phyloP scores from a whole-genome alignment of 2,888 invertebrate species.

The Drosophila barbarae region DNA sequence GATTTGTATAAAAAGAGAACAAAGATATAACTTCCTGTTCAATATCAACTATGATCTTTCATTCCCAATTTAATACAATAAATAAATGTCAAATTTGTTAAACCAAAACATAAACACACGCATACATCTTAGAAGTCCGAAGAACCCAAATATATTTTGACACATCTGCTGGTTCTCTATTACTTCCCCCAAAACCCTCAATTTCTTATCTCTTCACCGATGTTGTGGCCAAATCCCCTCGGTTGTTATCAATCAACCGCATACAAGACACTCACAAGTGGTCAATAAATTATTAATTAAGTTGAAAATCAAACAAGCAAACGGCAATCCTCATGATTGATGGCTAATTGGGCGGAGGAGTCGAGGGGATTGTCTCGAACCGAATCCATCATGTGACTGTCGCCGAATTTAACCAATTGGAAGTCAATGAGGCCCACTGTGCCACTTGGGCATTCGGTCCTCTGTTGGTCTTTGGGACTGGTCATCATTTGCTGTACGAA shows the following conservation, averaged over 20 bases:
- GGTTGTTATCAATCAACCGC: conserved; percentile 44
- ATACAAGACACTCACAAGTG: conserved; percentile 47
- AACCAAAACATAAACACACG: not conserved
- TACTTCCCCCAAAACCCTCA: not conserved
- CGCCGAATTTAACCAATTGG: conserved; percentile 11
- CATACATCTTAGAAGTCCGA: not conserved
- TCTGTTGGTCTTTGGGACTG: conserved; percentile 1
- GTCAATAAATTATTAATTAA: conserved; percentile 45
- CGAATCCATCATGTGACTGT: conserved; percentile 20
- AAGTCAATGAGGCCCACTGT: conserved; percentile 29
- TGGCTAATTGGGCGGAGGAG: not conserved
- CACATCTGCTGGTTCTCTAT: not conserved
- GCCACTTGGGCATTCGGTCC: conserved; percentile 15
- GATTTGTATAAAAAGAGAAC: too few species aligned
- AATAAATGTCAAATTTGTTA: not conserved
- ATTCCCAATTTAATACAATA: not conserved
- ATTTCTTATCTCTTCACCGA: not conserved
- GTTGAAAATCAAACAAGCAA: conserved; percentile 37
- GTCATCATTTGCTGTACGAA: conserved; percentile 7
- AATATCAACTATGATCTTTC: not conserved
- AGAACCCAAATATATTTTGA: conserved; percentile 6
- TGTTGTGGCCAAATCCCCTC: conserved; percentile 21
- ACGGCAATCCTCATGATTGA: conserved; percentile 35
- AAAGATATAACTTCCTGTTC: too few species aligned
- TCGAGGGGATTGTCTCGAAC: not conserved